Conservation (phyloP, 2,888 invertebrate genomes). For the Rotaria socialis region DNA sequence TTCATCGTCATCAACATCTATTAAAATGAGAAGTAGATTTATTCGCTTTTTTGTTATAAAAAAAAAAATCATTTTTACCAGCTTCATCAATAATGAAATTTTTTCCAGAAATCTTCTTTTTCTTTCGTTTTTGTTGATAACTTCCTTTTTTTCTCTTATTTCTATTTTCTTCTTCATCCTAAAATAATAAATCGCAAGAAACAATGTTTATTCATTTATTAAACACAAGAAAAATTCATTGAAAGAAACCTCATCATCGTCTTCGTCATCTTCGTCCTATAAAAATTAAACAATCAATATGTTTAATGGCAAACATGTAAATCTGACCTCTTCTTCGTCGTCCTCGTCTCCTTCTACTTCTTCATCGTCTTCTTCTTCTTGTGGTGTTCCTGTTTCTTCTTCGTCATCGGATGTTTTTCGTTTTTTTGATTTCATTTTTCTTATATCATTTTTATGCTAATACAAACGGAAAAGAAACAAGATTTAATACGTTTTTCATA, state of each 20-base stretch:
- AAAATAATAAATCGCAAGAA: background rate
- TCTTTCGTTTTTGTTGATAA: slow-evolving; percentile 37
- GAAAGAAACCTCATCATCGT: slow-evolving; percentile 36
- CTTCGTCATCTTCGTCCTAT: slow-evolving; percentile 29
- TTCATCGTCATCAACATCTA: slow-evolving; percentile 45
- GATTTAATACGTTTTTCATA: background rate
- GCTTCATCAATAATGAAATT: slow-evolving; percentile 42
- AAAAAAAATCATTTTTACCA: background rate
- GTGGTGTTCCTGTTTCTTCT: background rate
- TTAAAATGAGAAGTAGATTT: background rate
- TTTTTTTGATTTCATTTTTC: slow-evolving; percentile 10
- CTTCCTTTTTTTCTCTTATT: slow-evolving; percentile 30
- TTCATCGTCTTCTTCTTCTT: background rate
- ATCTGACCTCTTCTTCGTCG: background rate
- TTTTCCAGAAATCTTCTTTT: slow-evolving; percentile 35
- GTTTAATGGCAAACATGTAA: background rate
- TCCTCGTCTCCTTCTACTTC: background rate
- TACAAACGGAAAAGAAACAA: background rate
- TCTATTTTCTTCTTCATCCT: slow-evolving; percentile 19
- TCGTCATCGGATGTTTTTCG: background rate
- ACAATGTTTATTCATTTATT: too few species aligned
- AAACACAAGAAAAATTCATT: too few species aligned
- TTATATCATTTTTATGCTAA: background rate
- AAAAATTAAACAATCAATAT: background rate
- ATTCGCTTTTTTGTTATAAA: too few species aligned